phyloP scores from a whole-genome alignment of 2,113 vertebrate species.

The Zosterops japonicus region DNA sequence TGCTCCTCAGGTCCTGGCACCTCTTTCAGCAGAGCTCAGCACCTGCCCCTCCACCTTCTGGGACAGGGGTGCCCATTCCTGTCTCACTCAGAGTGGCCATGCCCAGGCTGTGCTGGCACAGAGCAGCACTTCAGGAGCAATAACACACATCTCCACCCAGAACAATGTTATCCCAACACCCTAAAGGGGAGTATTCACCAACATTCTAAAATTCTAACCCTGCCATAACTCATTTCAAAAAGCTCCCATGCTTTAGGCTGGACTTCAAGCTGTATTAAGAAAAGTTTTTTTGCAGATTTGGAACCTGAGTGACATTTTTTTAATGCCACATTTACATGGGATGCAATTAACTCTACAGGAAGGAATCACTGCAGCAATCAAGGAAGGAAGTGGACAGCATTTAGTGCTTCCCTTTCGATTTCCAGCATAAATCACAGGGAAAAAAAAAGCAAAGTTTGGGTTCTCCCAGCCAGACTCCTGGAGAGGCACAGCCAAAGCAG shows the following conservation, averaged over 20 bases:
- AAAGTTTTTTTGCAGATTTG: background rate
- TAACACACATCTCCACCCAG: background rate
- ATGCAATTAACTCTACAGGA: background rate
- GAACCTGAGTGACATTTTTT: background rate
- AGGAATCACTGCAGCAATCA: background rate
- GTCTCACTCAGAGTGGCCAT: rapidly evolving
- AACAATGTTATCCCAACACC: background rate
- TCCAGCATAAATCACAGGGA: background rate
- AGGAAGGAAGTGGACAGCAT: background rate
- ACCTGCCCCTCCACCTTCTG: background rate
- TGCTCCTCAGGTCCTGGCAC: background rate
- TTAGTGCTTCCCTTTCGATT: background rate
- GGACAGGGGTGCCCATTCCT: rapidly evolving
- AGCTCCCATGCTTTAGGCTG: background rate
- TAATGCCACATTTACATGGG: background rate
- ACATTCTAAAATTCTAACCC: background rate
- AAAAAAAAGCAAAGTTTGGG: background rate
- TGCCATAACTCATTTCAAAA: background rate
- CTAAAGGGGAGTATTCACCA: background rate
- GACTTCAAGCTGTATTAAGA: background rate
- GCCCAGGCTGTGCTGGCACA: background rate
- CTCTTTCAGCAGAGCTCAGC: background rate
- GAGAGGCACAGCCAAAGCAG: background rate
- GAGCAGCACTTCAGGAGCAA: background rate
- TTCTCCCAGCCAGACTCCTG: background rate